Conservation (phyloP, 1,140 invertebrate species). For the Drosophila parvula region DNA sequence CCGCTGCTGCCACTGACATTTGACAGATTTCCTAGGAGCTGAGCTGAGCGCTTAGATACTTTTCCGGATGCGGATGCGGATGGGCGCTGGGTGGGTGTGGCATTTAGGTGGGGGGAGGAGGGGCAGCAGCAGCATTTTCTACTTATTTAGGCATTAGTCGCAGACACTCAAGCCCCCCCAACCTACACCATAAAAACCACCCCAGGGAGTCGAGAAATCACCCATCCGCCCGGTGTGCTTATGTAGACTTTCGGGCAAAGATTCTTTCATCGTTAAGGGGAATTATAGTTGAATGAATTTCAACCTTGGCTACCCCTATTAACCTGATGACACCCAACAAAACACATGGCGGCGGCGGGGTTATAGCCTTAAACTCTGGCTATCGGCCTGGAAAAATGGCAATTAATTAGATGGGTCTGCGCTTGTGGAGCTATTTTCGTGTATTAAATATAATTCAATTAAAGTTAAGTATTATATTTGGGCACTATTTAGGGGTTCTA, state of each 20-base stretch:
- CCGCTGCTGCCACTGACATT: conserved; percentile 75
- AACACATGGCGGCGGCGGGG: conserved; percentile 4
- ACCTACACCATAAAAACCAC: conserved; percentile 8
- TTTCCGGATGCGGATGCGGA: conserved; percentile 10
- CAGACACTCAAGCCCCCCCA: conserved; percentile 16
- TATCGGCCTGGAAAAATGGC: background rate
- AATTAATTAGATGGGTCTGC: background rate
- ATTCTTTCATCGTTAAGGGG: conserved; percentile 25
- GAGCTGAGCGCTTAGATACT: conserved; percentile 58
- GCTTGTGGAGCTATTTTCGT: too few relatives aligned
- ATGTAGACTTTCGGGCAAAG: conserved; percentile 11
- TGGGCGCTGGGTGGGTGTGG: background rate
- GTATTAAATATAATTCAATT: background rate
- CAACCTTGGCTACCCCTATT: conserved; percentile 24
- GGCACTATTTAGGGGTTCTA: background rate
- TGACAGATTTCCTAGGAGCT: conserved; percentile 75
- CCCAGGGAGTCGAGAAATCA: conserved; percentile 2
- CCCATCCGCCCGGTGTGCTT: conserved; percentile 21
- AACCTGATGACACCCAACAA: conserved; percentile 5
- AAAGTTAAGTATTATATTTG: background rate
- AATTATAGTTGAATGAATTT: conserved; percentile 35
- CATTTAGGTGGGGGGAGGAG: background rate
- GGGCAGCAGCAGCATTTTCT: conserved; percentile 35
- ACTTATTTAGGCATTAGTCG: conserved; percentile 70
- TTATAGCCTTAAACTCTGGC: background rate